Conservation (phyloP, 1,140 invertebrate genomes). For the Olivierus martensii region DNA sequence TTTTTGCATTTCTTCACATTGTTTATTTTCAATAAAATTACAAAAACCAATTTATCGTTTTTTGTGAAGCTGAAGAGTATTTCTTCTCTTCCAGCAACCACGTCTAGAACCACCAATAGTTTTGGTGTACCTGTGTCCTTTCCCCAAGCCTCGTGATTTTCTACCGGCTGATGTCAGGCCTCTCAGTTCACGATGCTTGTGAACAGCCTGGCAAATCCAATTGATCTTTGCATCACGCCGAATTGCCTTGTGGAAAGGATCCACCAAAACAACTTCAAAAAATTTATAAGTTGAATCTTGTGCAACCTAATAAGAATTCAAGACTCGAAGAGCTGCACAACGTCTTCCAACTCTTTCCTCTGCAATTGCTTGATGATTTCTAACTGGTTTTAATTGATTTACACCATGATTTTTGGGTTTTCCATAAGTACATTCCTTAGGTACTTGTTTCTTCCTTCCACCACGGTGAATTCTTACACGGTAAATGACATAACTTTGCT, state of each 20-base stretch:
- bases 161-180: conserved; percentile 92
- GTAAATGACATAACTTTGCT: conserved; percentile 98
- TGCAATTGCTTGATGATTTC: conserved; percentile 90
- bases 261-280: conserved; percentile 89
- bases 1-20: too few relatives aligned
- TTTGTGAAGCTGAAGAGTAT: conserved; percentile 81
- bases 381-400: conserved; percentile 90
- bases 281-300: conserved; percentile 99
- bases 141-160: conserved; percentile 92
- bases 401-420: conserved; percentile 99
- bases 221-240: conserved; percentile 89
- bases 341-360: conserved; percentile 89
- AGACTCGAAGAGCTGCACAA: conserved; percentile 77
- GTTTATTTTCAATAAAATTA: neutral
- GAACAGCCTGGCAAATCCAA: conserved; percentile 94
- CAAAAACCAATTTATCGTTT: conserved; percentile 64
- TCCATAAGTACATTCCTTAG: conserved; percentile 96
- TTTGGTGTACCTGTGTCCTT: conserved; percentile 86
- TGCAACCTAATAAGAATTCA: conserved; percentile 99
- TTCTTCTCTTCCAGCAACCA: conserved; percentile 84
- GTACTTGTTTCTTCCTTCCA: conserved; percentile 93
- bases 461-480: conserved; percentile 95
- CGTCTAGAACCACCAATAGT: conserved; percentile 91
- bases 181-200: conserved; percentile 96
- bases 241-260: conserved; percentile 91